Evolutionary conservation across 92 coral and sea anemone genomes (phyloP), one percentile per base, ranked within the genome.

Genomic region (Metridium senile): DNA sequence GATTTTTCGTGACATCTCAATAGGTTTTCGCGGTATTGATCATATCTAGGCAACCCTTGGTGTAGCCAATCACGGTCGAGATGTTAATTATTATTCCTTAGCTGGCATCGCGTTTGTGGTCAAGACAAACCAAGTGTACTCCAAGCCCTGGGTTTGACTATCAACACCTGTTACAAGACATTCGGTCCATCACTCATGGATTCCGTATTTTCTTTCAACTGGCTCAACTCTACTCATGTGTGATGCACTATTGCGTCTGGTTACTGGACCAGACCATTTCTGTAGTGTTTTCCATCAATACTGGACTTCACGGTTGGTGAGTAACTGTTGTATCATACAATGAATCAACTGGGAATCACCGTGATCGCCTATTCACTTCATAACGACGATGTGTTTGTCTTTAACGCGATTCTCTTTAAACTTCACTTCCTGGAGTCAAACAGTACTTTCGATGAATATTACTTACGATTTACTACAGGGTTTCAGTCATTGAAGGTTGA

Each of bases 221-320:
- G 67, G 54, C 2, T 33, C 3, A 57, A 32, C 68, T 27, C 6
- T 58, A 22, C 66, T 32, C 27, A 86, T 87, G 91, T 87, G 91
- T 73, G 91, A 87, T 52, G 91, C 82, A 7, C 82, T 87, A 3
- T 70, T 87, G 58, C 81, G 86, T 0, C 82, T 87, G 75, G 88
- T 87, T 28, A 66, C 59, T 32, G 81, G 81, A 16, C 78, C 72
- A 31, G 91, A 87, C 33, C 88, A 74, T 7, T 82, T 73, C 46
- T 83, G 86, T 88, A 86, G 85, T 26, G 58, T 84, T 22, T 79
- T 84, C 18, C 87, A 80, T 80, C 82, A 86, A 75, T 88, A 88
- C 89, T 88, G 93, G 93, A 88, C 83, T 61, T 87, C 89, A 1
- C 62, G 89, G 67, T 68, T 88, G 93, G 93, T 88, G 51, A 84